A percentile compares a stretch with the other conserved stretches of the same genome.
Conservation (phyloP, 1,140 invertebrate genomes). For the Hesperophylax magnus region DNA sequence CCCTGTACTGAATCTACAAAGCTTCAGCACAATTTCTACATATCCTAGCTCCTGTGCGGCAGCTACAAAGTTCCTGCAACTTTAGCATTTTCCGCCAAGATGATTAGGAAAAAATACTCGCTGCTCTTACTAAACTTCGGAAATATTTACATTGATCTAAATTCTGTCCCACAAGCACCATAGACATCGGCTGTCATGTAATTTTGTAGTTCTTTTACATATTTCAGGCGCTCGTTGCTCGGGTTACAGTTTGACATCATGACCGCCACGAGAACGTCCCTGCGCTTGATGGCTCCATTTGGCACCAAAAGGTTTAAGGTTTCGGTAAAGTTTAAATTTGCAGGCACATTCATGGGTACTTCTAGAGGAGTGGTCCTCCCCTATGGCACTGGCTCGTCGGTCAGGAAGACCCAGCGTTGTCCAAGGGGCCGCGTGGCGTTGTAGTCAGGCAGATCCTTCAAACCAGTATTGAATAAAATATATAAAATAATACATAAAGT, state of each 20-base stretch:
- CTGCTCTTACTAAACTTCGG: no score
- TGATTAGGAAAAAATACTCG: no score
- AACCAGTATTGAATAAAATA: no score
- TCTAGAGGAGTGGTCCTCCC: constrained; percentile 66
- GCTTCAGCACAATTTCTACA: no score
- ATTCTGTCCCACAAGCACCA: constrained; percentile 68
- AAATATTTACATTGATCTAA: constrained; percentile 32
- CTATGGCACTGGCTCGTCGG: constrained; percentile 77
- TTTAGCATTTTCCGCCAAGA: no score
- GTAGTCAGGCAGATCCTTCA: constrained; percentile 59
- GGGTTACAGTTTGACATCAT: constrained; percentile 74
- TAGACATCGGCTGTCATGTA: constrained; percentile 73
- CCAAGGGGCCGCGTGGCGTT: constrained; percentile 56
- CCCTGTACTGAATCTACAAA: no score
- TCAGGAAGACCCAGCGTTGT: constrained; percentile 76
- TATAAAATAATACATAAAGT: no score
- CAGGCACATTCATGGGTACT: background rate
- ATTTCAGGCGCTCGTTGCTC: constrained; percentile 71
- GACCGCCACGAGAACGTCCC: constrained; percentile 69
- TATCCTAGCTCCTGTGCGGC: no score
- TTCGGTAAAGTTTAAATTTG: constrained; percentile 9
- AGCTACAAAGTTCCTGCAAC: no score
- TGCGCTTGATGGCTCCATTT: constrained; percentile 57
- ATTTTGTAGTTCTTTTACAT: constrained; percentile 71
- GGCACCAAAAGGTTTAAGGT: constrained; percentile 16